phyloP scores from a whole-genome alignment of 2,797 vertebrate genomes.

The Tragelaphus eurycerus region DNA sequence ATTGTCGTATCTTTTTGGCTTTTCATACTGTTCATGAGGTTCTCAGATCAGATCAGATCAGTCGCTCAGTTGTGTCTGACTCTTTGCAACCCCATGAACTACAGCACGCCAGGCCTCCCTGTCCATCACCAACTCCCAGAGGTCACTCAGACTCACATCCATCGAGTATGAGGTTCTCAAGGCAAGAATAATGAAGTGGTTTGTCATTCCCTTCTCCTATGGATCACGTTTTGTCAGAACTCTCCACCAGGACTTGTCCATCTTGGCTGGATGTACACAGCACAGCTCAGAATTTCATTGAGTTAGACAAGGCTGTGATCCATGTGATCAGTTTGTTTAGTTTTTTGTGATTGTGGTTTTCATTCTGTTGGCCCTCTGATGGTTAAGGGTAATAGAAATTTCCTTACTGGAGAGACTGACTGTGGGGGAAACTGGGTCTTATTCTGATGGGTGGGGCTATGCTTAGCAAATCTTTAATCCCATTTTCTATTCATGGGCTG shows the following conservation, averaged over 20 bases:
- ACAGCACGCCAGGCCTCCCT: too few species aligned
- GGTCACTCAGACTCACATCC: too few species aligned
- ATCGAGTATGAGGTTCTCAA: neutral
- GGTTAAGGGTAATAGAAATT: neutral
- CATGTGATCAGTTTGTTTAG: neutral
- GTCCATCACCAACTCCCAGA: too few species aligned
- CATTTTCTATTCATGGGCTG: neutral
- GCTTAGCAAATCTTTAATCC: neutral
- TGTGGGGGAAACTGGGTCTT: neutral
- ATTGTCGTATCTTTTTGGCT: neutral
- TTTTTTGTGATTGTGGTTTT: neutral
- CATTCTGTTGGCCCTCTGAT: neutral
- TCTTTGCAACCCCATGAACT: too few species aligned
- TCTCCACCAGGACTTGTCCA: neutral
- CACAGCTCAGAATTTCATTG: neutral
- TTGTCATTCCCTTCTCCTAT: neutral
- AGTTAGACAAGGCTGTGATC: neutral
- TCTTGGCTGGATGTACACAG: neutral
- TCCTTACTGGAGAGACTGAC: neutral
- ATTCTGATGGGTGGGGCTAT: neutral
- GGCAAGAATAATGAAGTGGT: neutral
- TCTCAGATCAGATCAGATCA: neutral
- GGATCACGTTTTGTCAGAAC: neutral
- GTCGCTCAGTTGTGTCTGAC: too few species aligned
- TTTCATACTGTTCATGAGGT: neutral